phyloP scores from a whole-genome alignment of 2,888 invertebrate species.

The Rhagium mordax region DNA sequence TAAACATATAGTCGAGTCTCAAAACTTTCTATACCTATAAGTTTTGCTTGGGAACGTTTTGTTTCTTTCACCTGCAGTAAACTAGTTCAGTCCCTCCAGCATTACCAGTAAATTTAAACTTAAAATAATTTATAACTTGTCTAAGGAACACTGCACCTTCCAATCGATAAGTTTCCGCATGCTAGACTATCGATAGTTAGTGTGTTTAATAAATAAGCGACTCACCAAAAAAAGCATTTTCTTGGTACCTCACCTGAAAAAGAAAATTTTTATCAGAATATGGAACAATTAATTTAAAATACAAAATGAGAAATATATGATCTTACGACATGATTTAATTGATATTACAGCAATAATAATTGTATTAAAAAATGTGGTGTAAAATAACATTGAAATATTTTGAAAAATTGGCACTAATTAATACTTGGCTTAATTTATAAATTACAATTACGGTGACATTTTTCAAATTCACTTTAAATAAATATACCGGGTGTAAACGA shows the following conservation, averaged over 20 bases:
- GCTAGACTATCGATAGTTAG: background rate
- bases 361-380: too few species aligned
- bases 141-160: constrained; percentile 8
- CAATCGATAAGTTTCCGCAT: constrained; percentile 7
- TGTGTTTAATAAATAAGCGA: background rate
- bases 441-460: too few species aligned
- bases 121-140: constrained; percentile 14
- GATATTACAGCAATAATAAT: too few species aligned
- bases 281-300: too few species aligned
- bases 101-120: constrained; percentile 11
- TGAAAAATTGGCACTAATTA: too few species aligned
- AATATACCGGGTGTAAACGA: too few species aligned
- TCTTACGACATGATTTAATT: too few species aligned
- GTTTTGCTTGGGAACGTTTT: background rate
- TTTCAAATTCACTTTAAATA: too few species aligned
- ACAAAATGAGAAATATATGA: too few species aligned
- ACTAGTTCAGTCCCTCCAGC: background rate
- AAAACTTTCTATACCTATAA: background rate
- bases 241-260: background rate
- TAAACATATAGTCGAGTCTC: background rate
- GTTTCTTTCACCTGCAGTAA: background rate
- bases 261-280: too few species aligned
- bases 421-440: too few species aligned
- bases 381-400: too few species aligned
- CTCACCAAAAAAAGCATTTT: background rate